Evolutionary conservation across 2,113 vertebrate genomes (phyloP).

Genomic region (Paracanthobrama guichenoti): DNA sequence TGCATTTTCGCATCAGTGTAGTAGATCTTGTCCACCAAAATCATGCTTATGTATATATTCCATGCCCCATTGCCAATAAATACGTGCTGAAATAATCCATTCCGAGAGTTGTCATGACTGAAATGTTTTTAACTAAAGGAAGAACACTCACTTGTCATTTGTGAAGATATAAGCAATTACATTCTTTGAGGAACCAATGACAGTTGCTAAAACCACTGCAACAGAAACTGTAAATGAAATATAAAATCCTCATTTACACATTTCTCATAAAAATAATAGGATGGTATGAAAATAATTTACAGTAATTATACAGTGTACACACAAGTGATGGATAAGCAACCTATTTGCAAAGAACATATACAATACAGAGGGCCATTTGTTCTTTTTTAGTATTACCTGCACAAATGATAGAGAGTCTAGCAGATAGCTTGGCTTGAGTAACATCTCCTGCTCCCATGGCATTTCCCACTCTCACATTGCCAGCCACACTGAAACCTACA

Average conservation of each 20-base stretch:
- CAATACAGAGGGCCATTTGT: neutral
- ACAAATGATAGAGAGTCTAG: constrained; percentile 72
- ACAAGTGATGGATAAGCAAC: neutral
- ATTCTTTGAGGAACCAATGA: constrained; percentile 75
- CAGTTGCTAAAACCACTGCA: constrained; percentile 68
- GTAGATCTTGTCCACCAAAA: no score
- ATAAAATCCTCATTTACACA: neutral
- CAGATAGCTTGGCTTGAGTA: constrained; percentile 77
- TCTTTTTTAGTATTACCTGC: constrained; percentile 65
- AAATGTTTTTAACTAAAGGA: neutral
- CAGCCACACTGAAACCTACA: constrained; percentile 80
- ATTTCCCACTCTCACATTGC: constrained; percentile 81
- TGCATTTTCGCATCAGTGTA: no score
- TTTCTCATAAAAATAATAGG: neutral
- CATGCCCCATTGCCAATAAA: no score
- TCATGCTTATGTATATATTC: no score
- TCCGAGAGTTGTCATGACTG: no score
- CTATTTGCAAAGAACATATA: neutral
- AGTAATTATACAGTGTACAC: neutral
- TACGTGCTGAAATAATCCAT: no score
- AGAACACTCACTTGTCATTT: constrained; percentile 79
- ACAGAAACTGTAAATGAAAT: constrained; percentile 69
- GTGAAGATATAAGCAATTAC: constrained; percentile 83
- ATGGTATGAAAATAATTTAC: neutral
- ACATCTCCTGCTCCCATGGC: constrained; percentile 80